Evolutionary conservation across 2,888 invertebrate species (phyloP).

Genomic region (Stictocephala bisonia): DNA sequence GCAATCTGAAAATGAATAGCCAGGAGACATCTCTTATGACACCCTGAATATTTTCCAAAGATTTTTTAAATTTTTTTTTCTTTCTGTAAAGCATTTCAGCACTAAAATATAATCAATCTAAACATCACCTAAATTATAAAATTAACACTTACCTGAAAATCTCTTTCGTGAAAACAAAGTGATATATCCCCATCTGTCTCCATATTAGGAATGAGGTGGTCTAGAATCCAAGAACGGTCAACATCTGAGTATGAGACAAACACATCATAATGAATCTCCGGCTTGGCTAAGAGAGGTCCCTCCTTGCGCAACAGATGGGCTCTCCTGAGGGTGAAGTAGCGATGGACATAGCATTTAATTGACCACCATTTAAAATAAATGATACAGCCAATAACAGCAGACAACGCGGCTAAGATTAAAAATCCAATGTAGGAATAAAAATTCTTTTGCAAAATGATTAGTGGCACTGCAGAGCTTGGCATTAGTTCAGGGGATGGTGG

Average conservation of each 20-base stretch:
- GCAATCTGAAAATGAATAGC: no score
- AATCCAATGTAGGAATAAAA: no score
- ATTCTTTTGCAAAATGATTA: no score
- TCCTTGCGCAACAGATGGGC: conserved; percentile 66
- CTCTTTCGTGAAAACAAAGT: conserved; percentile 77
- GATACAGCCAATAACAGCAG: conserved; percentile 57
- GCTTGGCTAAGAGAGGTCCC: conserved; percentile 58
- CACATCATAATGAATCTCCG: conserved; percentile 69
- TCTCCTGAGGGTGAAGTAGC: not conserved
- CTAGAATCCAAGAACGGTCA: conserved; percentile 73
- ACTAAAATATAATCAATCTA: not conserved
- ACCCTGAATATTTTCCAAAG: no score
- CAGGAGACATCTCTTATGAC: no score
- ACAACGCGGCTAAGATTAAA: no score
- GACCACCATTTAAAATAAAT: conserved; percentile 68
- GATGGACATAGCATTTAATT: conserved; percentile 65
- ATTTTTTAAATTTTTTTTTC: not conserved
- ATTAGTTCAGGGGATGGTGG: no score
- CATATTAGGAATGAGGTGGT: conserved; percentile 72
- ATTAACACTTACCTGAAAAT: conserved; percentile 70
- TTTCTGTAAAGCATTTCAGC: not conserved
- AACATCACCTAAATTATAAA: not conserved
- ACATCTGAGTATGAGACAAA: conserved; percentile 77
- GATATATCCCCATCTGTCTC: conserved; percentile 69
- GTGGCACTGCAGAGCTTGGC: no score